Conservation (phyloP, 2,797 vertebrate genomes). For the Poecile montanus region DNA sequence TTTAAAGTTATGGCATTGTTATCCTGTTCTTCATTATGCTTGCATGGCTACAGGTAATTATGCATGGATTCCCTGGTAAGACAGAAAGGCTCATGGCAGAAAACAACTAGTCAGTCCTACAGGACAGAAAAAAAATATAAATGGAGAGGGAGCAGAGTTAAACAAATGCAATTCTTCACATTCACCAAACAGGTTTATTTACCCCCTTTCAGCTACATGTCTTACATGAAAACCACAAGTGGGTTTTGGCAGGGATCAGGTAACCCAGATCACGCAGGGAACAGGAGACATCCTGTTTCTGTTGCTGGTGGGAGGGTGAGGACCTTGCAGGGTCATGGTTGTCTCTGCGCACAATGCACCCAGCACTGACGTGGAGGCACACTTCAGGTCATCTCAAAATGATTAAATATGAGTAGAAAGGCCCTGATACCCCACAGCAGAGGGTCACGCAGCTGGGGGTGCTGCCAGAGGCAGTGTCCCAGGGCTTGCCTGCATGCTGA, state of each 20-base stretch:
- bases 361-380: background rate
- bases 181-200: background rate
- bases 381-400: background rate
- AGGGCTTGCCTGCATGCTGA: too few species aligned
- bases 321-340: background rate
- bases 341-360: rapidly evolving
- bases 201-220: background rate
- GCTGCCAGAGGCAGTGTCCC: background rate
- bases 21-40: slow-evolving; percentile 26
- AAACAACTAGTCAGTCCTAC: background rate
- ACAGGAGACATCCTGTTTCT: background rate
- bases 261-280: background rate
- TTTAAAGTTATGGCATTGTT: slow-evolving; percentile 56
- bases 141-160: rapidly evolving
- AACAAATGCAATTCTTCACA: background rate
- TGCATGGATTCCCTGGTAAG: background rate
- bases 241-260: background rate
- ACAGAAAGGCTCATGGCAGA: background rate
- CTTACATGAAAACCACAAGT: background rate
- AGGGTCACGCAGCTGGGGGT: rapidly evolving
- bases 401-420: background rate
- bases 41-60: slow-evolving; percentile 45
- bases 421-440: background rate
- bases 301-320: background rate
- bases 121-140: background rate